Base-by-base conservation (phyloP, 2,113 vertebrate genomes). In the Oncorhynchus keta region DNA sequence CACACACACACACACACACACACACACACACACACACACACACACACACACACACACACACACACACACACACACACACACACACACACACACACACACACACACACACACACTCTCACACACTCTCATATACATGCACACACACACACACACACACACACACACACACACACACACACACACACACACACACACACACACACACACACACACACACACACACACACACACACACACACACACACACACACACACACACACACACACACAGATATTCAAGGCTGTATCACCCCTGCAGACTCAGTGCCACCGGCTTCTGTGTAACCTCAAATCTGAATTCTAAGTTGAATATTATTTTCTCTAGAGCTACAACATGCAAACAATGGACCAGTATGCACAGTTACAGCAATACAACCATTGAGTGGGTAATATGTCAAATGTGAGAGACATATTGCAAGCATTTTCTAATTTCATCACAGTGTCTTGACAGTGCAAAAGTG, bases 181-280 rank as follows among this genome's bases (percentile, higher is more conserved):
- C 76, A 74, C 76, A 26, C 57, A 16, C 20, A 30, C 69, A n/a
- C 69, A 66, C 32, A 64, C 65, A 51, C 49, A 51, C 75, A 18
- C 75, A 35, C 49, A n/a, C 49, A 32, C 74, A 39, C 59, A 65
- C 39, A 65, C 73, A 65, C 64, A 65, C 57, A 65, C 28, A 18
- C 73, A 32, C 59, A 20, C 65, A 20, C n/a, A 32, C 65, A 35
- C 24, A 66, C 49, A 8, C 73, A 48, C 39, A 48, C 39, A 51
- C 74, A 20, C 64, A 51, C 68, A 22, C 26, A 20, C 66, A 48
- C 67, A 61, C 68, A 16, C 66, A 55, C 26, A 26, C 75, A 51
- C 68, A 57, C 55, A 57, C 55, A 57, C 55, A 16, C 4, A 5
- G 14, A 3, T 16, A 32, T 11, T 20, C 72, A n/a, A 61, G 59